Base-by-base conservation (phyloP, 2,888 invertebrate species). In the Ferdinandea cuprea region DNA sequence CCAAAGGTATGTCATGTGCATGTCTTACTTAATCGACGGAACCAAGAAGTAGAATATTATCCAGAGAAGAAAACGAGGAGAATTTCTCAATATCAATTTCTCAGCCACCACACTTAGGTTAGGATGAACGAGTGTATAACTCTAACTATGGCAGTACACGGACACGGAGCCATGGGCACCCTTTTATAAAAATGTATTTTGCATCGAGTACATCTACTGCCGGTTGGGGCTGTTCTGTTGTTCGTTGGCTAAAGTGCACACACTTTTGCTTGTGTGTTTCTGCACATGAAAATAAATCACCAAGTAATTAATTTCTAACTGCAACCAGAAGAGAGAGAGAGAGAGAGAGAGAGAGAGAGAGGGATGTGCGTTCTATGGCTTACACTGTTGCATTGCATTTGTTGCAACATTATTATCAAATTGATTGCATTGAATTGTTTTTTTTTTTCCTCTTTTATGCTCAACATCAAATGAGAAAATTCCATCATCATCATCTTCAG, bases 371-470 rank as follows among this genome's bases (percentile, higher is more conserved):
- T 65, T 19, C 37, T 35, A 13, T 30, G 30, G 48, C n/a, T 65
- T 78, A 65, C 58, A 78, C 35, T 74, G 74, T 79, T 79, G 78
- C 78, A 61, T 79, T 79, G 78, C 78, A 61, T 61, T 68, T 52
- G n/a, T 65, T 69, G 76, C 76, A 69, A 61, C 54, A 68, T 48
- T 77, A 46, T 42, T 46, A 61, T 61, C 13, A 59, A 73, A 73
- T 68, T 48, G 59, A 79, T 32, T 72, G 65, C 65, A 65, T 25
- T 56, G 21, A 21, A 65, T 50, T 72, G 44, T 19, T 37, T 19
- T 17, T 28, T 15, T n/a, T 40, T 37, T 8, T 46, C 6, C 17
- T 8, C 7, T 15, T 3, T 32, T 17, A 52, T 66, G 17, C 6
- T 40, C 42, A 44, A 3, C 8, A 42, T 9, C 4, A 59, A 42